Evolutionary conservation across 2,797 vertebrate genomes (phyloP).

Genomic region (Darevskia mixta): DNA sequence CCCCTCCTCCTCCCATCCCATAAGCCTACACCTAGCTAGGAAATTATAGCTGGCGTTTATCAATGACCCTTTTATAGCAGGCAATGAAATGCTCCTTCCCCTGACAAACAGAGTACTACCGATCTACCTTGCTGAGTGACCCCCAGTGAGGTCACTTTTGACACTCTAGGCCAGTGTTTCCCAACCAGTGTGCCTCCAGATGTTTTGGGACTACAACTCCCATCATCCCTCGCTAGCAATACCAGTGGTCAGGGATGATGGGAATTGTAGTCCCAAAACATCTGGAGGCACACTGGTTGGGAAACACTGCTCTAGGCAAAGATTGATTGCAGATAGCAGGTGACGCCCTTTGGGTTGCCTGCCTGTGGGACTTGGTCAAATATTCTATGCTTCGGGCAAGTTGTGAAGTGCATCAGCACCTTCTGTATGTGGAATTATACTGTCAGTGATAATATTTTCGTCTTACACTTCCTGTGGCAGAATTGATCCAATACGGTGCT

Average conservation of each 20-base stretch:
- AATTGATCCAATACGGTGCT: fast-evolving
- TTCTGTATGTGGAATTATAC: constrained; percentile 15
- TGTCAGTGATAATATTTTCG: constrained; percentile 14
- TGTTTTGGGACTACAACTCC: too few species aligned
- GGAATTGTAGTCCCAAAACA: too few species aligned
- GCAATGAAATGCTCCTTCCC: constrained; percentile 61
- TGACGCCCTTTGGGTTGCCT: constrained; percentile 64
- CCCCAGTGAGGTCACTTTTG: constrained; percentile 44
- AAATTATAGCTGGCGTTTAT: constrained; percentile 74
- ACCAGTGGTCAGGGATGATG: too few species aligned
- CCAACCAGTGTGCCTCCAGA: too few species aligned
- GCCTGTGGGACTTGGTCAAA: constrained; percentile 63
- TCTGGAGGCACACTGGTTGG: too few species aligned
- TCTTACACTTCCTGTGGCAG: neutral
- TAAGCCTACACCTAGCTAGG: constrained; percentile 66
- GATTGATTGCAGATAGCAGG: constrained; percentile 76
- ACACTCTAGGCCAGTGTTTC: constrained; percentile 67
- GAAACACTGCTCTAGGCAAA: constrained; percentile 62
- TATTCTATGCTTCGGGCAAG: constrained; percentile 47
- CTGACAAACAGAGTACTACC: constrained; percentile 58
- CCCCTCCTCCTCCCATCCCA: constrained; percentile 3
- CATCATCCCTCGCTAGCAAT: too few species aligned
- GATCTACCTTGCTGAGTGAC: constrained; percentile 65
- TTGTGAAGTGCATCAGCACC: fast-evolving
- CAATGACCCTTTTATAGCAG: constrained; percentile 70